Percentiles rank a stretch among this genome's conserved stretches.
These are phyloP conservation scores for Eleutherodactylus coqui DNA, from an alignment of 2,797 vertebrate genomes.

Conservation along the genomic window DNA sequence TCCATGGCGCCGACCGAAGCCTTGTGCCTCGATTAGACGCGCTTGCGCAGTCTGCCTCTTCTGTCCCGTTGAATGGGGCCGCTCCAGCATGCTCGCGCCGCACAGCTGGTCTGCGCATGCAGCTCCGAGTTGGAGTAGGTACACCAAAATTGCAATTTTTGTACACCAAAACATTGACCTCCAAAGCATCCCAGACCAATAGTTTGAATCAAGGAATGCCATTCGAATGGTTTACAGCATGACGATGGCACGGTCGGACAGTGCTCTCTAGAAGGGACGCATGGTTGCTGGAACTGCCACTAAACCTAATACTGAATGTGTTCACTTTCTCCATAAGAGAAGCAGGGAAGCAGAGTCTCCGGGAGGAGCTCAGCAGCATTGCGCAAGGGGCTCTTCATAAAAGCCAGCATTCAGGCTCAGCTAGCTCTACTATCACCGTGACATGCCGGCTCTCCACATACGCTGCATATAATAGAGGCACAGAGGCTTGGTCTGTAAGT, in stretches of 20 bases:
- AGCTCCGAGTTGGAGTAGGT: too few species aligned
- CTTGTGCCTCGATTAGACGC: too few species aligned
- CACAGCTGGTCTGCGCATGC: too few species aligned
- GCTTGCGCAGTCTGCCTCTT: too few species aligned
- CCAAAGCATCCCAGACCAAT: too few species aligned
- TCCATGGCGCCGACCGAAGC: too few species aligned
- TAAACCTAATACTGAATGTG: conserved; percentile 11
- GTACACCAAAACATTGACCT: too few species aligned
- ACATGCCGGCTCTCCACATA: conserved; percentile 1
- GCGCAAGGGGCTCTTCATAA: conserved; percentile 16
- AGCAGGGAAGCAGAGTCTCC: conserved; percentile 10
- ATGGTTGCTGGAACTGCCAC: neutral
- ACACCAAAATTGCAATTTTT: too few species aligned
- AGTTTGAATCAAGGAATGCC: neutral
- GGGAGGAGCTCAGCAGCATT: conserved; percentile 9
- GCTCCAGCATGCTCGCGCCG: too few species aligned
- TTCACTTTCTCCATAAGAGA: neutral
- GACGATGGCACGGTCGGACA: neutral
- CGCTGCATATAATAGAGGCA: neutral
- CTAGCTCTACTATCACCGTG: conserved; percentile 6
- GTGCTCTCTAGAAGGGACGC: neutral
- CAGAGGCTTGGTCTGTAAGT: conserved; percentile 31
- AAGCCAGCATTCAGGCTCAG: conserved; percentile 45
- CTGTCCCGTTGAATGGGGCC: too few species aligned
- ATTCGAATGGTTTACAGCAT: neutral